phyloP scores from a whole-genome alignment of 2,888 invertebrate genomes.

The Tetramorium bicarinatum region DNA sequence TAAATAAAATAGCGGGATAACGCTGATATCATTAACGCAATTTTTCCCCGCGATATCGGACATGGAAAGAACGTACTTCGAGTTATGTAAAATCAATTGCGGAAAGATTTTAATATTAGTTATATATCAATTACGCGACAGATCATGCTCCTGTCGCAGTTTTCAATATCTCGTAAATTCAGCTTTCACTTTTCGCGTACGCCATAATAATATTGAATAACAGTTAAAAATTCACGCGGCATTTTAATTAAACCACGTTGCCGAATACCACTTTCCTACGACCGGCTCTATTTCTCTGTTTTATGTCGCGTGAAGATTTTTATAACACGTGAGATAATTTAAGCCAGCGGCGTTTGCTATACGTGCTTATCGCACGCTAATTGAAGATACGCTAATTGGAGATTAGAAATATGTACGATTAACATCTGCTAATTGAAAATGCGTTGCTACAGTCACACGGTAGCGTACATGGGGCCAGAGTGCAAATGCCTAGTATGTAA shows the following conservation, averaged over 20 bases:
- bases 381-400: conserved; percentile 56
- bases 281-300: conserved; percentile 50
- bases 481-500: conserved; percentile 17
- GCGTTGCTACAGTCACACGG: conserved; percentile 48
- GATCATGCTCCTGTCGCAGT: background rate
- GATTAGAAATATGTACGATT: conserved; percentile 64
- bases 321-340: conserved; percentile 61
- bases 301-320: conserved; percentile 58
- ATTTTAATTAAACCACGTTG: conserved; percentile 70
- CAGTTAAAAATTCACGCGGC: conserved; percentile 45
- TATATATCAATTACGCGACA: conserved; percentile 26
- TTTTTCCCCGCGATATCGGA: background rate
- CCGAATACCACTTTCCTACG: conserved; percentile 37
- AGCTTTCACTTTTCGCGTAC: conserved; percentile 38
- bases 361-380: conserved; percentile 59
- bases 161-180: conserved; percentile 9
- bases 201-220: conserved; percentile 26
- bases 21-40: background rate
- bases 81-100: conserved; percentile 33
- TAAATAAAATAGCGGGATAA: background rate
- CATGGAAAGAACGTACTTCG: background rate
- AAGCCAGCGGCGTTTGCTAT: background rate
- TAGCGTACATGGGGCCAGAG: conserved; percentile 35
- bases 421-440: conserved; percentile 68
- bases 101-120: conserved; percentile 29